Evolutionary conservation across 2,888 invertebrate genomes (phyloP).

Genomic region (Pammene aurita): DNA sequence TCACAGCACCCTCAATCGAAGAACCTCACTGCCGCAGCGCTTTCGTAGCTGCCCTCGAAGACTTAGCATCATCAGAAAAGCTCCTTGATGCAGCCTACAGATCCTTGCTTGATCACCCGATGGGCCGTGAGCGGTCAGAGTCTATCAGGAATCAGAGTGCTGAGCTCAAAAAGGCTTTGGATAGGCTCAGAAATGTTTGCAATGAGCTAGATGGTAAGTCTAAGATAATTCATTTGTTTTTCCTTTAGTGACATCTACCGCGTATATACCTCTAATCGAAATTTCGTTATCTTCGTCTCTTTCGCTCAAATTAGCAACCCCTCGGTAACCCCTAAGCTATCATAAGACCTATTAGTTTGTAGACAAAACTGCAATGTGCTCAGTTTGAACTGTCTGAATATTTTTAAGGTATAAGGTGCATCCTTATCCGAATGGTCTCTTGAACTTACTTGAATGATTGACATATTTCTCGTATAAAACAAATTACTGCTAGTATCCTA

Average conservation of each 20-base stretch:
- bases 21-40: slow-evolving; percentile 73
- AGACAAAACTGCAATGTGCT: too few species aligned
- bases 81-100: slow-evolving; percentile 54
- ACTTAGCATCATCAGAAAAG: slow-evolving; percentile 55
- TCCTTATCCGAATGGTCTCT: too few species aligned
- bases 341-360: too few species aligned
- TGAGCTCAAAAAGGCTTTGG: slow-evolving; percentile 60
- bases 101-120: slow-evolving; percentile 56
- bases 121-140: slow-evolving; percentile 49
- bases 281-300: too few species aligned
- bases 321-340: too few species aligned
- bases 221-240: neutral
- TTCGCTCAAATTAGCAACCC: too few species aligned
- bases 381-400: neutral
- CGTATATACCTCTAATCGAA: too few species aligned
- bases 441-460: too few species aligned
- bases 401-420: too few species aligned
- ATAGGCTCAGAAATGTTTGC: slow-evolving; percentile 58
- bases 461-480: too few species aligned
- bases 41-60: slow-evolving; percentile 59
- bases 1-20: slow-evolving; percentile 64
- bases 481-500: too few species aligned
- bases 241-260: too few species aligned
- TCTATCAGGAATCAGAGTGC: slow-evolving; percentile 39
- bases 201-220: slow-evolving; percentile 47